Evolutionary conservation across 2,797 vertebrate species (phyloP), one percentile per base, ranked within the genome.

Genomic region (Sparus aurata): DNA sequence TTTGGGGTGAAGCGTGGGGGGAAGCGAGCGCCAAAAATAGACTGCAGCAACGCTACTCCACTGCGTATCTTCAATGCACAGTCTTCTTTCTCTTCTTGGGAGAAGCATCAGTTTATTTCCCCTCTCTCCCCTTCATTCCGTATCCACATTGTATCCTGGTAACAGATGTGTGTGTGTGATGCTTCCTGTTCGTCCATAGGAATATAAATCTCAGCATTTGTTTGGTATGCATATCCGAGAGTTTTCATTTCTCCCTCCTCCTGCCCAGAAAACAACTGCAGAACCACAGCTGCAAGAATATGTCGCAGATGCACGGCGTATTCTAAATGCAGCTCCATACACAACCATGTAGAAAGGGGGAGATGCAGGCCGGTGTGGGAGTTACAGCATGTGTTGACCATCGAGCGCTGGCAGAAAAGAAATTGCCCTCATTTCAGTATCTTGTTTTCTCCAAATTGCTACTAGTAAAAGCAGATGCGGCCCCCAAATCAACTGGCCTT

Each of bases 361-460:
- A 34, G 25, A 52, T 23, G 55, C 55, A 13, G 63, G 59, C 64
- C 23, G 2, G 50, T 57, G 53, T 54, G 55, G 68, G 65, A 84
- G 67, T 68, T 63, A 66, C 58, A 84, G 78, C 75, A 46, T 72
- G 53, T 63, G 50, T 43, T 82, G 86, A 86, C 86, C 85, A 85
- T 69, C 8, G 2, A 69, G 73, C 62, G 74, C 69, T 55, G 75
- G 80, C 75, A 75, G 79, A 65, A 87, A 90, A 89, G 76, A 89
- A 92, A 92, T 91, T 86, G 85, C 74, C 69, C 72, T 91, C 83
- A 90, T 94, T 92, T 92, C 78, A 85, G 82, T 63, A 67, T 82
- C 92, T 93, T 93, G 85, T 90, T 92, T 87, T 83, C 84, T 85
- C 80, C 69, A 92, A 92, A 95, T 91, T 90, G 84, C 77, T 88